A percentile compares a stretch with the other conserved stretches of the same genome.
Conservation (phyloP, 2,888 invertebrate genomes). For the Cerastoderma edule region DNA sequence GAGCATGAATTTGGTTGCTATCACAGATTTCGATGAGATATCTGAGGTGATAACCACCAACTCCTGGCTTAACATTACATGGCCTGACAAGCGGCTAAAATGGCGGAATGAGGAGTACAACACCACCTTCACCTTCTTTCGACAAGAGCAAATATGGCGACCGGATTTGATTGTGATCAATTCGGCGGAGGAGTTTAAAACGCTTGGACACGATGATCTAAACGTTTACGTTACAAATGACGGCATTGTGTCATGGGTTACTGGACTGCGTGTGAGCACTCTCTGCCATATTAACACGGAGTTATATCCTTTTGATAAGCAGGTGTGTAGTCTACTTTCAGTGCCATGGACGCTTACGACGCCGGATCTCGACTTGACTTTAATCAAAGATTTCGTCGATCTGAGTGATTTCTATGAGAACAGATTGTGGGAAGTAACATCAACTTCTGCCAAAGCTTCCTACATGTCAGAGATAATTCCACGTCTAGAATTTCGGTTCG, state of each 20-base stretch:
- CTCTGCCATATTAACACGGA: not conserved
- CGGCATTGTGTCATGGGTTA: not conserved
- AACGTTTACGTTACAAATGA: not conserved
- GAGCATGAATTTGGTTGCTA: not conserved
- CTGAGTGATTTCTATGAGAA: too few species aligned
- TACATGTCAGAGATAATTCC: not conserved
- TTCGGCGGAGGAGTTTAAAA: not conserved
- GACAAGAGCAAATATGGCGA: slow-evolving; percentile 12
- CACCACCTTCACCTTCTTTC: not conserved
- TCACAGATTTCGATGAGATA: not conserved
- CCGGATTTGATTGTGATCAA: slow-evolving; percentile 3
- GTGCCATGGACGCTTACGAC: not conserved
- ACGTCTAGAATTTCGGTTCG: not conserved
- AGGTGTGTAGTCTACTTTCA: not conserved
- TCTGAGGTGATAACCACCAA: slow-evolving; percentile 3
- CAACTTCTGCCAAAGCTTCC: too few species aligned
- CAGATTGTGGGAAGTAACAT: not conserved
- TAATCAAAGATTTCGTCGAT: too few species aligned
- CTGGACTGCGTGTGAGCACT: not conserved
- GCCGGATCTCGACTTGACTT: not conserved
- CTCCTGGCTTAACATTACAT: not conserved
- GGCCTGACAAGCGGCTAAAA: not conserved
- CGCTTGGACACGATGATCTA: not conserved
- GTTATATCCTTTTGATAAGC: slow-evolving; percentile 5
- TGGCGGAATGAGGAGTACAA: not conserved